phyloP scores from a whole-genome alignment of 1,140 invertebrate species.

The Sogatella furcifera region DNA sequence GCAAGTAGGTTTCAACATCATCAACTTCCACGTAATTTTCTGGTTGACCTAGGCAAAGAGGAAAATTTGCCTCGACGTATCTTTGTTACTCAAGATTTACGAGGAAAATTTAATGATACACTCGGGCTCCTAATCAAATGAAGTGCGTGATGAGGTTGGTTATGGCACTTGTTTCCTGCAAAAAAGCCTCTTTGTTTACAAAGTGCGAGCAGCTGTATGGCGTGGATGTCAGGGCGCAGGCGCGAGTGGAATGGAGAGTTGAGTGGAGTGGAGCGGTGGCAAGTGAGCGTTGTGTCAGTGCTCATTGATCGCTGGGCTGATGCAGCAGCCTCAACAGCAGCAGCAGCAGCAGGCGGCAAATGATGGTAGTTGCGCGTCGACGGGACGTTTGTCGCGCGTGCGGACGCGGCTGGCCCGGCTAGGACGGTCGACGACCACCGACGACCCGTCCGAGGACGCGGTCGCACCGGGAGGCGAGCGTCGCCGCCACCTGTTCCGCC shows the following conservation, averaged over 20 bases:
- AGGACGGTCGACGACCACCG: slow-evolving; percentile 8
- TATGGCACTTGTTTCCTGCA: neutral
- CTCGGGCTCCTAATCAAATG: too few species aligned
- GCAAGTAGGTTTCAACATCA: too few species aligned
- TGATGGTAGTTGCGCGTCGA: neutral
- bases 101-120: too few species aligned
- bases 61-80: too few species aligned
- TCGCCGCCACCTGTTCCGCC: neutral
- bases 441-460: slow-evolving; percentile 17
- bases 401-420: slow-evolving; percentile 19
- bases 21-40: too few species aligned
- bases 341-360: neutral
- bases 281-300: neutral
- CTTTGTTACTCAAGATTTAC: too few species aligned
- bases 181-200: neutral
- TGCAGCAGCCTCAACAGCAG: neutral
- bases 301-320: neutral
- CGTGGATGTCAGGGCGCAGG: neutral
- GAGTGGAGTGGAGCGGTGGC: too few species aligned
- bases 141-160: neutral
- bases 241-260: neutral
- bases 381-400: slow-evolving; percentile 24
- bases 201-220: neutral
- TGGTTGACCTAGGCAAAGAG: too few species aligned
- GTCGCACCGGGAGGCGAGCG: neutral